A percentile compares a stretch with the other conserved stretches of the same genome.
phyloP scores from a whole-genome alignment of 1,140 invertebrate species.

The Lepidostoma basale region DNA sequence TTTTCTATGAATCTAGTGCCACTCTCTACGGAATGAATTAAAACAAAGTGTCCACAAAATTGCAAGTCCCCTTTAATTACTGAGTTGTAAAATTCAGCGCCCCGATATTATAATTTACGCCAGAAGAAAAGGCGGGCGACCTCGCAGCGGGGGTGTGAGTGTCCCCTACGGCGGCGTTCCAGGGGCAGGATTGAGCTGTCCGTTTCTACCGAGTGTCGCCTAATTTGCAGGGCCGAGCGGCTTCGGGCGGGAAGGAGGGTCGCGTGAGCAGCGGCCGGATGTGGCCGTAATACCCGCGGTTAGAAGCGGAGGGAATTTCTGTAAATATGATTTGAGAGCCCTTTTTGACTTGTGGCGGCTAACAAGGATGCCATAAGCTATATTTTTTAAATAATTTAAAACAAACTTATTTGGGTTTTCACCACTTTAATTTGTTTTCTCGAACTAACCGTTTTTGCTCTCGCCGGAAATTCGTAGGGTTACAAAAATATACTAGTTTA shows the following conservation, averaged over 20 bases:
- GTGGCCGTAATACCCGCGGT: slow-evolving; percentile 33
- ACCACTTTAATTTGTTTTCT: too few relatives aligned
- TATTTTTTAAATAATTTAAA: too few relatives aligned
- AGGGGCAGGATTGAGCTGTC: not conserved
- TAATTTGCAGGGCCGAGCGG: not conserved
- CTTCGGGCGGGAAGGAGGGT: not conserved
- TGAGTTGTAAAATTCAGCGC: too few relatives aligned
- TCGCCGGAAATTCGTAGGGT: too few relatives aligned
- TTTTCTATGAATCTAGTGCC: too few relatives aligned
- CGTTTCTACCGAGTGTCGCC: not conserved
- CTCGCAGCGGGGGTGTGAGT: not conserved
- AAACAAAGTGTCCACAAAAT: too few relatives aligned
- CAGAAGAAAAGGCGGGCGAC: not conserved
- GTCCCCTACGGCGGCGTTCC: not conserved
- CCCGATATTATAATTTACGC: too few relatives aligned
- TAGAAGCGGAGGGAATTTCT: slow-evolving; percentile 30
- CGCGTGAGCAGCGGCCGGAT: slow-evolving; percentile 21
- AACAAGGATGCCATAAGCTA: not conserved
- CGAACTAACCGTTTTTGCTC: too few relatives aligned
- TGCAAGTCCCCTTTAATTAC: too few relatives aligned
- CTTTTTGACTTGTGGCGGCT: slow-evolving; percentile 7
- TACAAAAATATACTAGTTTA: too few relatives aligned
- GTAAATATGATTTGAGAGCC: slow-evolving; percentile 39
- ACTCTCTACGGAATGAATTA: too few relatives aligned
- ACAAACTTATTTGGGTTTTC: too few relatives aligned